Base-by-base conservation (phyloP, 2,888 invertebrate species). In the Rhingia rostrata region DNA sequence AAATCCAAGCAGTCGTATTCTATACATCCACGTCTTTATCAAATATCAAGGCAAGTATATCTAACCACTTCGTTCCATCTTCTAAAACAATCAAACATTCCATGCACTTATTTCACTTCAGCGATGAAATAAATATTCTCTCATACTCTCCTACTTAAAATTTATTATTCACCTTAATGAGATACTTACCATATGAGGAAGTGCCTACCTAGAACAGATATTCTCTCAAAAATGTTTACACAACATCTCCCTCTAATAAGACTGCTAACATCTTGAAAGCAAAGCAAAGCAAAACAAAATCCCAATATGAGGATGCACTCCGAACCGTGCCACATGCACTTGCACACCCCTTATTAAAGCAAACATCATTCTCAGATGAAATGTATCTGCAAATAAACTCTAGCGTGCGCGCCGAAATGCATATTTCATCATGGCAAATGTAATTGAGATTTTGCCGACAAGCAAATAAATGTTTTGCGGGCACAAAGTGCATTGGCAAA, bases 371-470 rank as follows among this genome's bases (percentile, higher is more conserved):
- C 69, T 43, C 74, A 75, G 72, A 81, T 81, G 81, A 80, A 86
- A 87, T 86, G 86, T 86, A 87, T 86, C 84, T 80, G 86, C 86
- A 87, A 87, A 87, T 86, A 87, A 85, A 85, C 86, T 82, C 64
- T 43, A 79, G 56, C 73, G 69, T 80, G 33, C 47, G 33, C 47
- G 80, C 69, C 79, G 58, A 86, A 83, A 86, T 86, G 78, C 86
- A 87, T 86, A 86, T 86, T 86, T 86, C 86, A 86, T 86, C 79
- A 58, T 70, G 49, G 75, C 66, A 86, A 87, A 85, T 87, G 87
- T 86, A 86, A 87, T 87, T 86, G 87, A 86, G 81, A 77, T 70
- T 49, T 51, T 61, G 70, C 61, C 67, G 67, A 58, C 67, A 74
- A 63, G 67, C 77, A 85, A 75, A 58, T 60, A 67, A 61, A 85